Percentiles rank a stretch among this genome's conserved stretches.
Conservation (phyloP, 2,888 invertebrate genomes). For the Pandemis cinnamomeana region DNA sequence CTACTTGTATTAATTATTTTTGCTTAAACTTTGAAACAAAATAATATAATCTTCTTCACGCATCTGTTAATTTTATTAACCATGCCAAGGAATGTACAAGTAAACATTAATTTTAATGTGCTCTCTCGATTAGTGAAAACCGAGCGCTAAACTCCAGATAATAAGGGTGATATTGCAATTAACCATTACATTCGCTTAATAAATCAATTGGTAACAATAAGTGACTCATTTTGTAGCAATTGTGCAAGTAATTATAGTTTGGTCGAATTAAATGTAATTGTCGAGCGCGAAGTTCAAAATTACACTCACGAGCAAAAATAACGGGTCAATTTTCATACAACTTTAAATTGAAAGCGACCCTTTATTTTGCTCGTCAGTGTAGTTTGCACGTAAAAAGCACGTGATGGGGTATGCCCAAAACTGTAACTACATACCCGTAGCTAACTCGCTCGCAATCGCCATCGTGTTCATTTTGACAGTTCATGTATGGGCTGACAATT, state of each 20-base stretch:
- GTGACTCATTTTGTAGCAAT: slow-evolving; percentile 6
- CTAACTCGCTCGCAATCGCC: too few species aligned
- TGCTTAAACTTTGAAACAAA: neutral
- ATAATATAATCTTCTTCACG: neutral
- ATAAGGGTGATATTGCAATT: neutral
- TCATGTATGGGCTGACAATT: too few species aligned
- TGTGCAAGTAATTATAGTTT: slow-evolving; percentile 6
- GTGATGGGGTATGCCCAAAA: too few species aligned
- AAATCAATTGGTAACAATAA: slow-evolving; percentile 9
- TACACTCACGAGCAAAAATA: too few species aligned
- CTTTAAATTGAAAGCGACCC: too few species aligned
- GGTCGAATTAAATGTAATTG: neutral
- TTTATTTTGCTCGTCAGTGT: too few species aligned
- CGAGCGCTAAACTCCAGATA: neutral
- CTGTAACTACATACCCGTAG: too few species aligned
- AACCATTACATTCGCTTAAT: neutral
- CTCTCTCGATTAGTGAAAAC: neutral
- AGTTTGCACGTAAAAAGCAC: too few species aligned
- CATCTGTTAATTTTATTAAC: slow-evolving; percentile 9
- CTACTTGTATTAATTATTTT: too few species aligned
- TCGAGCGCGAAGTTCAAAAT: neutral
- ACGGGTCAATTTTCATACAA: too few species aligned
- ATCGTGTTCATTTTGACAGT: too few species aligned
- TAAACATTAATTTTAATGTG: slow-evolving; percentile 13
- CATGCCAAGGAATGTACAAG: slow-evolving; percentile 12